Base-by-base conservation (phyloP, 64 coral and sea anemone species). In the Montipora sp. region DNA sequence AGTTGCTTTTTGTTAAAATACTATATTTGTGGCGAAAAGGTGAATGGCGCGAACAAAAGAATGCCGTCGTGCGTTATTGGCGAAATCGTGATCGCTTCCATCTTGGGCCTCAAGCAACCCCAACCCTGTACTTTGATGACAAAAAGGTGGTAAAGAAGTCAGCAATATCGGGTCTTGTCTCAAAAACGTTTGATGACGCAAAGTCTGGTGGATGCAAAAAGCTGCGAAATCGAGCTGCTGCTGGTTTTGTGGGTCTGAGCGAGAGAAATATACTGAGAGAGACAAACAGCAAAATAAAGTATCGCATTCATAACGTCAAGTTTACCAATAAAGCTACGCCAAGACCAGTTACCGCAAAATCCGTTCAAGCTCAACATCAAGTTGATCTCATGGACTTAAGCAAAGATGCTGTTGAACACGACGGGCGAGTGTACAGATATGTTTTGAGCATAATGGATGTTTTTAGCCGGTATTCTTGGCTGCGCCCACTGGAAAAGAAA, bases 301-400 rank as follows among this genome's bases (percentile, higher is more conserved):
- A 44, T 75, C 73, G 73, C 12, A 75, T 75, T 7, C 27, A 75
- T 43, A 75, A 47, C 27, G 73, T 13, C 73, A 75, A 47, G 66
- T 93, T 93, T 87, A 85, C 72, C 16, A 92, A 87, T 73, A 92
- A 77, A n/a, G 90, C 47, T 9, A 80, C 55, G 59, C 83, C 85
- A 4, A 88, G 51, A 80, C 76, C 84, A 24, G 61, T 93, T 71
- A 51, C 49, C 5, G 73, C 85, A 23, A 93, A 89, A 20, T 45
- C 47, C 22, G 65, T 89, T 9, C 92, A 80, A 10, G 18, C 77
- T 51, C 83, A 89, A 20, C 66, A 89, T 18, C 84, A 93, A n/a
- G 88, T 93, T 93, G 82, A 80, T 48, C 66, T 93, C 1, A 80
- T 79, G 15, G 82, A 88, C 27, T 19, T 92, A 3, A 85, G 73